Conservation (phyloP, 2,888 invertebrate genomes). For the Empis livida region DNA sequence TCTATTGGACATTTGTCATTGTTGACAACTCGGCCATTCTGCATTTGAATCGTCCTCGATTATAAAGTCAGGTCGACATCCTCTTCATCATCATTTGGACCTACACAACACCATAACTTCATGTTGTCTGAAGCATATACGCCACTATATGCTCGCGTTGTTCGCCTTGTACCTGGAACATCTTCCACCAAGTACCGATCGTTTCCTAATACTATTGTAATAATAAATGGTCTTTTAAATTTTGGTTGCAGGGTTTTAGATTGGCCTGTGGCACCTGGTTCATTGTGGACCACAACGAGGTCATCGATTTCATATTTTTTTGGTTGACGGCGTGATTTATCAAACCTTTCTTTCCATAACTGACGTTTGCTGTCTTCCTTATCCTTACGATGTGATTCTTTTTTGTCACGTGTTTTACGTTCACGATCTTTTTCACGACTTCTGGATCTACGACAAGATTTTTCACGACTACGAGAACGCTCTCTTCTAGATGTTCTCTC, state of each 20-base stretch:
- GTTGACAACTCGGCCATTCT: too few relatives aligned
- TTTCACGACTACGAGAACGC: constrained; percentile 52
- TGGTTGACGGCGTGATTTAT: not conserved
- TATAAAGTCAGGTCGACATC: not conserved
- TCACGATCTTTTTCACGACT: constrained; percentile 46
- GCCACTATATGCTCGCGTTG: constrained; percentile 11
- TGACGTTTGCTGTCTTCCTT: constrained; percentile 63
- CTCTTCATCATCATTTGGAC: not conserved
- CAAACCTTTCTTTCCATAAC: constrained; percentile 1
- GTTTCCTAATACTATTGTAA: constrained; percentile 8
- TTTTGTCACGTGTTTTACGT: constrained; percentile 54
- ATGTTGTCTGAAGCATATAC: constrained; percentile 12
- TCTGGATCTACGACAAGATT: constrained; percentile 51
- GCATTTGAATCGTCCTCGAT: too few relatives aligned
- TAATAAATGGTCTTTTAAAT: constrained; percentile 12
- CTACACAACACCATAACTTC: constrained; percentile 8
- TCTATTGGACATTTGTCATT: too few relatives aligned
- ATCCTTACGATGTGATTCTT: constrained; percentile 57
- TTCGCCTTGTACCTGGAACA: constrained; percentile 10
- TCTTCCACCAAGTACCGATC: constrained; percentile 14
- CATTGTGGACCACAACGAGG: constrained; percentile 2
- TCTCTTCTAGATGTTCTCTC: constrained; percentile 26
- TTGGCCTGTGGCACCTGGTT: constrained; percentile 1
- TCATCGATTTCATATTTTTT: not conserved
- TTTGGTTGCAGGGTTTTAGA: constrained; percentile 11